Conservation (phyloP, 2,113 vertebrate species). For the Neogobius melanostomus region DNA sequence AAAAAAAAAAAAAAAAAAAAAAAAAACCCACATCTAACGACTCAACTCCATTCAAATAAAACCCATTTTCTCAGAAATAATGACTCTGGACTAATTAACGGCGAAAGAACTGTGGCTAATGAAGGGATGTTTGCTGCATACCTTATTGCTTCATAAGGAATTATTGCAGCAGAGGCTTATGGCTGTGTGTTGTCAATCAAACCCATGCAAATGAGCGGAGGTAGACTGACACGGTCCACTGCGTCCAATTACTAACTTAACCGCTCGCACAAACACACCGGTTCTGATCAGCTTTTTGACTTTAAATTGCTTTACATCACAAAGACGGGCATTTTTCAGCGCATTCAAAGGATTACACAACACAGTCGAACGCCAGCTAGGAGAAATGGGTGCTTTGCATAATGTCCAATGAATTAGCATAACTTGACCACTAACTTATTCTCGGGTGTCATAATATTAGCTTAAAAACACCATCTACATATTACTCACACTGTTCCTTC, state of each 20-base stretch:
- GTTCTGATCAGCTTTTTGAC: conserved; percentile 20
- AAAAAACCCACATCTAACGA: neutral
- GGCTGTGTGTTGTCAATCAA: conserved; percentile 65
- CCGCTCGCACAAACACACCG: conserved; percentile 43
- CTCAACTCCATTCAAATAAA: conserved; percentile 13
- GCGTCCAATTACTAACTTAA: conserved; percentile 73
- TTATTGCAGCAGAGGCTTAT: conserved; percentile 37
- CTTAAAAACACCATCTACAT: neutral
- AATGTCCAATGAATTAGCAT: neutral
- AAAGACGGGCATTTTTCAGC: neutral
- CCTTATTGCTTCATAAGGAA: conserved; percentile 20
- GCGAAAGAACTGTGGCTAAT: conserved; percentile 23
- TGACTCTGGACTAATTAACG: conserved; percentile 38
- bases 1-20: neutral
- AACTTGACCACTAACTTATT: neutral
- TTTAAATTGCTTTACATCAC: neutral
- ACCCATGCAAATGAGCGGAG: conserved; percentile 62
- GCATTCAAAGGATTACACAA: conserved; percentile 1
- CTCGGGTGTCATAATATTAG: neutral
- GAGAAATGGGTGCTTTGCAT: neutral
- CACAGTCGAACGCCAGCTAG: neutral
- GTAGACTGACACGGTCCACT: conserved; percentile 63
- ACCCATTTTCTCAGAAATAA: conserved; percentile 36
- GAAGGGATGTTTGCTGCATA: conserved; percentile 22
- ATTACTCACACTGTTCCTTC: too few species aligned